Conservation (phyloP, 2,797 vertebrate species). For the Neosilurus hyrtlii region DNA sequence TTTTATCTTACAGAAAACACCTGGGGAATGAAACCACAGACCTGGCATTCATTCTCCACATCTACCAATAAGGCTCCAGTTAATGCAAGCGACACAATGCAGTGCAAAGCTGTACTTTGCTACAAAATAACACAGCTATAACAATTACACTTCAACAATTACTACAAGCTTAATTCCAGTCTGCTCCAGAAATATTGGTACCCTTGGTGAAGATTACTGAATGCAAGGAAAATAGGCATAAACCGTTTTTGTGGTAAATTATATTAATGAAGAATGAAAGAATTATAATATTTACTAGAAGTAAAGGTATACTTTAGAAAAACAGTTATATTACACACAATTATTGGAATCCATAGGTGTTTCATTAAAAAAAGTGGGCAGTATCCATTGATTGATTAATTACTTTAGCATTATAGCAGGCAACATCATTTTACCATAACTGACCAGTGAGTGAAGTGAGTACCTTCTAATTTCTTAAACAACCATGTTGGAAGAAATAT, state of each 20-base stretch:
- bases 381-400: too few relatives aligned
- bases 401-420: too few relatives aligned
- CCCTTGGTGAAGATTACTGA: background rate
- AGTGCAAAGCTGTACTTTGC: background rate
- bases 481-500: too few relatives aligned
- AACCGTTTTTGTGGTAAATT: background rate
- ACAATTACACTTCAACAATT: background rate
- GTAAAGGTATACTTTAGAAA: background rate
- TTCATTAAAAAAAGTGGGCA: too few relatives aligned
- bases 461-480: too few relatives aligned
- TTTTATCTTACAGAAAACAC: background rate
- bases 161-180: background rate
- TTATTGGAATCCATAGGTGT: background rate
- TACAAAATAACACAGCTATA: background rate
- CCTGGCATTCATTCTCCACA: background rate
- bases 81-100: background rate
- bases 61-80: background rate
- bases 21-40: background rate
- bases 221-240: background rate
- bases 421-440: too few relatives aligned
- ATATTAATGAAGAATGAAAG: background rate
- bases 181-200: background rate
- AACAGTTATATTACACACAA: background rate
- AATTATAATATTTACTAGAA: background rate
- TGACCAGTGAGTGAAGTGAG: too few relatives aligned